Evolutionary conservation across 1,140 invertebrate genomes (phyloP), one percentile per base, ranked within the genome.

Genomic region (Drosophila tsacasi): DNA sequence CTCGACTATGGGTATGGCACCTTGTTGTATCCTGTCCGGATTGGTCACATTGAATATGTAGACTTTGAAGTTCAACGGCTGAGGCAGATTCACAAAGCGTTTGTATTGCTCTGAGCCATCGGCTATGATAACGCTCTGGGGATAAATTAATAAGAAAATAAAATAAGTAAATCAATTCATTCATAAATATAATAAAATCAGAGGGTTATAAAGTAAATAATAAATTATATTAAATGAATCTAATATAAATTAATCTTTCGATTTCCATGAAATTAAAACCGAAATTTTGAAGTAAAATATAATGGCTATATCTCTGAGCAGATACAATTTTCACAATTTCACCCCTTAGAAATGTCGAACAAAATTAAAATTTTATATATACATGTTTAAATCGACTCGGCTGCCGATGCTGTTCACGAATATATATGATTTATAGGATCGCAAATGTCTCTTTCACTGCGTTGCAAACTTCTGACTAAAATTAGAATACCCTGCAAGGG

Each of bases 41-140:
- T 97, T 97, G 6, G 95, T 95, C 0, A 97, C 93, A 89, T 97
- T 96, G 87, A 97, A 97, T 64, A 97, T 94, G 81, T 96, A 97
- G 37, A 97, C 94, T 92, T 95, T 95, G 65, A 95, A 95, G 46
- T 93, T 93, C 9, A 96, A 81, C 4, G 95, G 94, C 67, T 95
- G 93, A 0, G 95, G 95, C 52, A 94, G 71, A 55, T 94, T 94
- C 19, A 94, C 81, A 92, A 95, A 95, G 57, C 94, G 93, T 55
- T 94, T 93, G 25, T 93, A 93, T 40, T 94, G 92, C 44, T 94
- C 93, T 10, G 93, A 93, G 12, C 94, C 93, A 82, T 94, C 93
- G 57, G 91, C 89, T 52, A 95, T 85, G 13, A 92, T 76, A 3
- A 94, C 91, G 54, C 85, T 92, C 94, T 95, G 67, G 0, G 63